Evolutionary conservation across 1,140 invertebrate species (phyloP), one percentile per base, ranked within the genome.

Genomic region (Calycopis cecrops): DNA sequence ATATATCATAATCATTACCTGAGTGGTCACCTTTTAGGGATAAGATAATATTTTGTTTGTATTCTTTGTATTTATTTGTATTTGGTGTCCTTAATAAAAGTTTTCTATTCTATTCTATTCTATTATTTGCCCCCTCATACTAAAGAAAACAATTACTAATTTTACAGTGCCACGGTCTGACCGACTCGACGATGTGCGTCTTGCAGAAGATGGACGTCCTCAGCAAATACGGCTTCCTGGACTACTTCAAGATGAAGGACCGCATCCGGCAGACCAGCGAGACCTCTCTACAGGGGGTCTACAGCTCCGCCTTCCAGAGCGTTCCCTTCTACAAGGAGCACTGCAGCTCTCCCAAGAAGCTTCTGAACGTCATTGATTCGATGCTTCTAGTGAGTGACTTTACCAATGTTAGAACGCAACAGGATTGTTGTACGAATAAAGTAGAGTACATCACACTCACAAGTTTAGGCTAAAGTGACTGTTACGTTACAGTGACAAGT

Each of bases 221-320:
- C 0, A 85, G 76, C 57, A 78, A 73, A 52, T 86, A 79, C 52
- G 65, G 67, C 0, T 86, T 85, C 62, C 62, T 85, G 51, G 76
- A 86, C 17, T 75, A 82, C 48, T 86, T 85, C 59, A 73, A 73
- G 58, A 83, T 80, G 76, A 81, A 80, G 59, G 65, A 81, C 6
- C 63, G 56, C 1, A 72, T 86, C 11, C 57, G 69, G 0, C 10
- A 62, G 6, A 72, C 72, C 40, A 72, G 59, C 17, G 48, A 54
- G 0, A 62, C 62, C 0, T 69, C 72, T 67, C 38, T 56, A 0
- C 44, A 73, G 4, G 53, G 51, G 1, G 50, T 69, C 0, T 78
- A 73, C 42, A 57, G 65, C 11, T 68, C 61, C 11, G 67, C 63
- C 0, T 79, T 79, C 12, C 62, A 57, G 0, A 65, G 53, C 7